These are phyloP conservation scores for Eospalax fontanierii DNA, from an alignment of 2,797 vertebrate genomes.

Conservation along the genomic window DNA sequence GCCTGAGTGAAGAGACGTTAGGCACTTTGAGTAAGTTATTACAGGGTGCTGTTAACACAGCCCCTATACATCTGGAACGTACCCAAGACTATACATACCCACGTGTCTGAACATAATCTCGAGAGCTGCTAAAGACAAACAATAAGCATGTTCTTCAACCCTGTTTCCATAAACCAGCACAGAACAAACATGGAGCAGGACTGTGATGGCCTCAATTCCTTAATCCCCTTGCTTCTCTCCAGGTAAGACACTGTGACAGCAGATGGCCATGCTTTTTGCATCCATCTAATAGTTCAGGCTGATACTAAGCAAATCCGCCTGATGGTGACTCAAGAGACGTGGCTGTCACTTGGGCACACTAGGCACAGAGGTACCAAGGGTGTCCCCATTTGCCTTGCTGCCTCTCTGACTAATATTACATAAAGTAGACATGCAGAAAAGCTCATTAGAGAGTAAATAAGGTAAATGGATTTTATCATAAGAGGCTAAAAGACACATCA, in stretches of 20 bases:
- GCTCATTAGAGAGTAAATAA: background rate
- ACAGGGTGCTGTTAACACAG: background rate
- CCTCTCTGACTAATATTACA: background rate
- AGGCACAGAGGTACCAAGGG: background rate
- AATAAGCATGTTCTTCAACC: background rate
- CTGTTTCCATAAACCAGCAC: background rate
- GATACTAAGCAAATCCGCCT: constrained; percentile 38
- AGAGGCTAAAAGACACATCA: background rate
- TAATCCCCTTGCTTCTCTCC: constrained; percentile 4
- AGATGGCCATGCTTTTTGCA: background rate
- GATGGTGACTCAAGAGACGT: background rate
- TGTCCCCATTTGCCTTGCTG: background rate
- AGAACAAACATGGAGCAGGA: background rate
- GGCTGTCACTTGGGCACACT: background rate
- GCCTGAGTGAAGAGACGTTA: background rate
- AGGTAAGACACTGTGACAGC: background rate
- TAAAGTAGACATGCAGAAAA: background rate
- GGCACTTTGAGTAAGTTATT: background rate
- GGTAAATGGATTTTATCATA: background rate
- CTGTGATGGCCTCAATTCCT: background rate
- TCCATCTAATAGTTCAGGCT: background rate
- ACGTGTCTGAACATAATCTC: background rate
- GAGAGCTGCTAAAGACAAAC: background rate
- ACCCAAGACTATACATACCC: background rate
- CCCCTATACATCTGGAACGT: background rate